Evolutionary conservation across 1,140 invertebrate genomes (phyloP).

Genomic region (Trissolcus basalis): DNA sequence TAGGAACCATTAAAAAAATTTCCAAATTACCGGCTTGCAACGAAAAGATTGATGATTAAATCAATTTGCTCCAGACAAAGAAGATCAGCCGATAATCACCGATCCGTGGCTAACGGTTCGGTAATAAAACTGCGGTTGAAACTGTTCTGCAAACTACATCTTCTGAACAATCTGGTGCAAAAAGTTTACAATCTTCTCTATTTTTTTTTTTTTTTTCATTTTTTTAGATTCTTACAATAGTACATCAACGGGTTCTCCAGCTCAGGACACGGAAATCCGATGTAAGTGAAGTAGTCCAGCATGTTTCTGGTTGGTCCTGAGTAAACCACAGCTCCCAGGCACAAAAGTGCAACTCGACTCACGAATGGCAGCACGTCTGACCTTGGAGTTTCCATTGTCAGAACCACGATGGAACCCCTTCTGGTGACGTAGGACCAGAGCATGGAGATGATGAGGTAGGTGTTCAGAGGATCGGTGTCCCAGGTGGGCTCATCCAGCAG

Average conservation of each 20-base stretch:
- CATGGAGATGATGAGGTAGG: constrained; percentile 94
- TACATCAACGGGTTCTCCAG: constrained; percentile 95
- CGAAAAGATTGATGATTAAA: background rate
- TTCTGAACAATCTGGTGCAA: no score
- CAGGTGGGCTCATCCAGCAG: constrained; percentile 93
- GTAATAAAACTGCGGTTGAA: no score
- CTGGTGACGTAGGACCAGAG: constrained; percentile 94
- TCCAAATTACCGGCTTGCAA: background rate
- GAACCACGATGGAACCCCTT: constrained; percentile 89
- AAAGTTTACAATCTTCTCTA: no score
- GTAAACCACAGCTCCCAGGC: constrained; percentile 93
- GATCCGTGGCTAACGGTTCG: no score
- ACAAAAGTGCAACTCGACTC: constrained; percentile 87
- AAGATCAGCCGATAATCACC: no score
- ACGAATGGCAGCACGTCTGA: constrained; percentile 95
- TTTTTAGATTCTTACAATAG: constrained; percentile 83
- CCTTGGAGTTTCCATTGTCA: constrained; percentile 94
- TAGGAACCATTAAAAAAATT: background rate
- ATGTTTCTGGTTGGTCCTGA: constrained; percentile 91
- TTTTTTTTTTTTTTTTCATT: no score
- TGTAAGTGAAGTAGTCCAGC: constrained; percentile 92
- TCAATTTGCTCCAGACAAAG: background rate
- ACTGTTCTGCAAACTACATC: no score
- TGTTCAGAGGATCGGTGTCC: constrained; percentile 92
- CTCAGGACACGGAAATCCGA: constrained; percentile 94